Base-by-base conservation (phyloP, 2,888 invertebrate species). In the Candidula unifasciata region DNA sequence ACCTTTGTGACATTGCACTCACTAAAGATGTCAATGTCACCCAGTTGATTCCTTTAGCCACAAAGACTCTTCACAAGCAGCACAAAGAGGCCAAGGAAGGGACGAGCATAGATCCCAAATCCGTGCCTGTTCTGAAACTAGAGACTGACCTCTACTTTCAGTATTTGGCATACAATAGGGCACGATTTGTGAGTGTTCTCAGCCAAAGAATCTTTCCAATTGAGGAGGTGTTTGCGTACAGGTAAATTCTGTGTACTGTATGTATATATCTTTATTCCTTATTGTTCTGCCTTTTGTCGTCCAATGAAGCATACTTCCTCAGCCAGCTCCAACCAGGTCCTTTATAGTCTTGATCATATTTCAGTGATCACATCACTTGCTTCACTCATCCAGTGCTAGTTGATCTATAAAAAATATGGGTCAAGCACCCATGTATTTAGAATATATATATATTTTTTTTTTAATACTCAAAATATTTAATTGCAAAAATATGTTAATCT, bases 191-290 rank as follows among this genome's bases (percentile, higher is more conserved):
- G 10, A 66, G 84, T 44, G 83, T 85, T 35, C 86, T 91, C 5
- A 84, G 85, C 27, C 81, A 88, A 33, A 88, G 85, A 76, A 90
- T 91, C 68, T 91, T 91, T 84, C 89, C 90, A 10, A 88, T 91
- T 2, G 82, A 87, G 66, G 89, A 91, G 82, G 88, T 90, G 5
- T 89, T 87, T 73, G 88, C 87, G 33, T 86, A 85, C 73, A 89
- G 89, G 90, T 90, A 79, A 73, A 24, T 52, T 1, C 10, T 37
- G 35, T 44, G 44, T 44, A 44, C 44, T 44, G 44, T 44, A 13
- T 44, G 13, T 44, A 44, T 44, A 44, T 44, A 44, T 44, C 44
- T 44, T 6, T 44, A 13, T 44, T n/a, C n/a, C n/a, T n/a, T n/a
- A n/a, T n/a, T n/a, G n/a, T n/a, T n/a, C n/a, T n/a, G n/a, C n/a